Base-by-base conservation (phyloP, 2,888 invertebrate genomes). In the Drosophila merina region DNA sequence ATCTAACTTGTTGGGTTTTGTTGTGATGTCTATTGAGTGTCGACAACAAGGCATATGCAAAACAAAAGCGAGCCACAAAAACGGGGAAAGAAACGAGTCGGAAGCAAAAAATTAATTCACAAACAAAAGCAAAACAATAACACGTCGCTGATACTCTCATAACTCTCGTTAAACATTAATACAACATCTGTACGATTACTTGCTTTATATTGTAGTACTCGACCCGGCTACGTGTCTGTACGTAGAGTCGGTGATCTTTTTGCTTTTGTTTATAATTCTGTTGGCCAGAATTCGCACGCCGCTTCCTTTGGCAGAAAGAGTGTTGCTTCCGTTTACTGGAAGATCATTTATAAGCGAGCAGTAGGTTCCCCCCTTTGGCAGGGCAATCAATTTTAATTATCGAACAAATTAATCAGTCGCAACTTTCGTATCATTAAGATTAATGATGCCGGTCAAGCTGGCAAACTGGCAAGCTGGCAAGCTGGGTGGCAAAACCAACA, bases 401-500 rank as follows among this genome's bases (percentile, higher is more conserved):
- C 85, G 79, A 66, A 78, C 84, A 85, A 85, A 85, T 84, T 84
- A 84, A 84, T 84, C 88, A 81, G 84, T 82, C 86, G 75, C 87
- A 78, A 78, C 74, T 87, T 76, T 87, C 82, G 79, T 85, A 85
- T 85, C 88, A 85, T 85, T 88, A 85, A 85, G 84, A 85, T 85
- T 85, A 88, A 85, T 85, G 84, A 85, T 79, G 68, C 56, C 72
- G 73, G 47, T 66, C 85, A 48, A 52, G 28, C 28, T 28, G 28
- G 28, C 2, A 28, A 28, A 5, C 28, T 28, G 28, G 28, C 28
- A 28, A 28, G 74, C 71, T 10, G 33, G 33, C 33, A 4, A 36
- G 74, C 69, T 86, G 87, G 86, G 87, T 81, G 81, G 77, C 79
- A 82, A 75, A 75, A 67, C 50, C 57, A 68, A 62, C 73, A 72